Percentiles rank a stretch among this genome's conserved stretches.
Conservation (phyloP, 1,140 invertebrate species). For the Phortica variegata region DNA sequence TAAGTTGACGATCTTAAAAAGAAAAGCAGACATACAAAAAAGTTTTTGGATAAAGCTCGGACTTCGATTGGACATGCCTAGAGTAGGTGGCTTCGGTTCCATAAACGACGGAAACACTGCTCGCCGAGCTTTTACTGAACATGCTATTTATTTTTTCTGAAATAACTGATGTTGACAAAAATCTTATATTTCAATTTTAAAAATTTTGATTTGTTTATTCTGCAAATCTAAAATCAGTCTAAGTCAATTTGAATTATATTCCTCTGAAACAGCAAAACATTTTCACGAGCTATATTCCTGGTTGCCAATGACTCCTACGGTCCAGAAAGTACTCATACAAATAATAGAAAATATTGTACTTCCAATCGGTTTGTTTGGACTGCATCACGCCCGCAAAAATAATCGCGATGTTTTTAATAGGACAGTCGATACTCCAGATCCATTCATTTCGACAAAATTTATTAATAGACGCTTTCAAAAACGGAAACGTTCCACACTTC, state of each 20-base stretch:
- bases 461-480: not conserved
- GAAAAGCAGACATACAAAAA: slow-evolving; percentile 11
- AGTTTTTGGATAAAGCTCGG: slow-evolving; percentile 8
- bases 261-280: slow-evolving; percentile 2
- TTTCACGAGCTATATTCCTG: slow-evolving; percentile 9
- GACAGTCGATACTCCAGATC: slow-evolving; percentile 8
- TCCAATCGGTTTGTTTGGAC: slow-evolving; percentile 16
- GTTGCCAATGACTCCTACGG: slow-evolving; percentile 15
- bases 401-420: slow-evolving; percentile 10
- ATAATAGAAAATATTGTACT: slow-evolving; percentile 15
- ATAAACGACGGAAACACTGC: slow-evolving; percentile 47
- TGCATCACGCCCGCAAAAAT: slow-evolving; percentile 3
- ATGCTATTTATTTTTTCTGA: slow-evolving; percentile 19
- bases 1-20: too few species aligned
- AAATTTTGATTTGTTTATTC: slow-evolving; percentile 5
- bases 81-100: slow-evolving; percentile 21
- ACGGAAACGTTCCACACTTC: not conserved
- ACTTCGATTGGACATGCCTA: slow-evolving; percentile 4
- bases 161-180: slow-evolving; percentile 34
- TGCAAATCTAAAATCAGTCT: slow-evolving; percentile 5
- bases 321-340: slow-evolving; percentile 13
- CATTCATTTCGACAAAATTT: slow-evolving; percentile 1
- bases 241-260: slow-evolving; percentile 5
- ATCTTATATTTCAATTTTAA: slow-evolving; percentile 3
- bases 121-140: slow-evolving; percentile 34